These are phyloP conservation scores for Tenthredo livida DNA, from an alignment of 2,888 invertebrate species.

Conservation along the genomic window DNA sequence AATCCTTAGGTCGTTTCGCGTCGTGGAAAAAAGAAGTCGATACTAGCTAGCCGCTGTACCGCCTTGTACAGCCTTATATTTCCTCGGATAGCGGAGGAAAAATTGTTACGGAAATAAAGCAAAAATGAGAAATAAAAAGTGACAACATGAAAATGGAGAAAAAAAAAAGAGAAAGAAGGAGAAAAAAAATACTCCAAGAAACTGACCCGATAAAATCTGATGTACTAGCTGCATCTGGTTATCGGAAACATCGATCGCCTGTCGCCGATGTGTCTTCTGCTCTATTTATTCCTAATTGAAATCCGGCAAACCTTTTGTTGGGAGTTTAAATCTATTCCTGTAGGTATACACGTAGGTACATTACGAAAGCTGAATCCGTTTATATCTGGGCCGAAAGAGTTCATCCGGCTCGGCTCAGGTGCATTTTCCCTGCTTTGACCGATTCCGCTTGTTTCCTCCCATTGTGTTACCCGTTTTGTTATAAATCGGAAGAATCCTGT, in stretches of 20 bases:
- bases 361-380: background rate
- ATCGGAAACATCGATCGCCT: slow-evolving; percentile 40
- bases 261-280: slow-evolving; percentile 45
- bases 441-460: background rate
- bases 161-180: background rate
- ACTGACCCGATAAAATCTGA: slow-evolving; percentile 25
- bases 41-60: slow-evolving; percentile 12
- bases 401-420: background rate
- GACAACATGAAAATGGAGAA: background rate
- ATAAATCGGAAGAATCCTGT: background rate
- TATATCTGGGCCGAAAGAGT: background rate
- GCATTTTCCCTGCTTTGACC: background rate
- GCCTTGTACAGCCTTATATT: background rate
- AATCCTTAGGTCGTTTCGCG: slow-evolving; percentile 34
- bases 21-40: slow-evolving; percentile 33
- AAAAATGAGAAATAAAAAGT: background rate
- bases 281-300: slow-evolving; percentile 52
- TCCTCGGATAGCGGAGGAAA: background rate
- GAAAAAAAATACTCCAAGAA: background rate
- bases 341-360: background rate
- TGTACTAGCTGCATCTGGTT: slow-evolving; percentile 17
- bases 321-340: background rate
- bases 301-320: slow-evolving; percentile 17
- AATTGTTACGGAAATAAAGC: background rate
- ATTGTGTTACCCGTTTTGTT: background rate